Percentiles rank a stretch among this genome's conserved stretches.
Conservation (phyloP, 2,888 invertebrate genomes). For the Neuroscelio doddi region DNA sequence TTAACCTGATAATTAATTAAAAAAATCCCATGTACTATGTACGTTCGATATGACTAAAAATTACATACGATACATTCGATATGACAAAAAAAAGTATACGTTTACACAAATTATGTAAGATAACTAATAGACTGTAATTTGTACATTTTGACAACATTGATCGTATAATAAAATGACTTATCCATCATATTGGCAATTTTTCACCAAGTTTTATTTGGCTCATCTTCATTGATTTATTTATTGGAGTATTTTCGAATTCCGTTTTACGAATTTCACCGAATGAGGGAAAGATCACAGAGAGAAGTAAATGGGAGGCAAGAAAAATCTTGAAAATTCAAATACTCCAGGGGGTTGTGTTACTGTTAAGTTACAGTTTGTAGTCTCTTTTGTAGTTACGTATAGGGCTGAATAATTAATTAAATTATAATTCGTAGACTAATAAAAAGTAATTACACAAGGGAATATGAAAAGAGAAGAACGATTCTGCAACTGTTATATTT, state of each 20-base stretch:
- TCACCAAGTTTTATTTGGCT: no score
- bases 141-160: no score
- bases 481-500: constrained; percentile 1
- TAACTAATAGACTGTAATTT: no score
- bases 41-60: no score
- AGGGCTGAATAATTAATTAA: constrained; percentile 19
- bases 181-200: no score
- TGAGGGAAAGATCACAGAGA: constrained; percentile 10
- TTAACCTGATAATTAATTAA: no score
- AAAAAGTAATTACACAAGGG: constrained; percentile 24
- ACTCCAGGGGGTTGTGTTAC: constrained; percentile 3
- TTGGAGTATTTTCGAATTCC: constrained; percentile 1
- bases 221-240: constrained; percentile 13
- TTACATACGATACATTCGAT: no score
- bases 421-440: constrained; percentile 29
- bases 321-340: constrained; percentile 20
- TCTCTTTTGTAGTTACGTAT: constrained; percentile 1
- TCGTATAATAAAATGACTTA: no score
- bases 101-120: no score
- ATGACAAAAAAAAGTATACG: no score
- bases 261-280: constrained; percentile 5
- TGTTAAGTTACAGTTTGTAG: background rate
- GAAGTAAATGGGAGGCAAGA: constrained; percentile 14
- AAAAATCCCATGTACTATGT: no score
- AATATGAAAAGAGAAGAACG: constrained; percentile 22